A percentile compares a stretch with the other conserved stretches of the same genome.
Evolutionary conservation across 2,888 invertebrate species (phyloP).

Genomic region (Panopea generosa): DNA sequence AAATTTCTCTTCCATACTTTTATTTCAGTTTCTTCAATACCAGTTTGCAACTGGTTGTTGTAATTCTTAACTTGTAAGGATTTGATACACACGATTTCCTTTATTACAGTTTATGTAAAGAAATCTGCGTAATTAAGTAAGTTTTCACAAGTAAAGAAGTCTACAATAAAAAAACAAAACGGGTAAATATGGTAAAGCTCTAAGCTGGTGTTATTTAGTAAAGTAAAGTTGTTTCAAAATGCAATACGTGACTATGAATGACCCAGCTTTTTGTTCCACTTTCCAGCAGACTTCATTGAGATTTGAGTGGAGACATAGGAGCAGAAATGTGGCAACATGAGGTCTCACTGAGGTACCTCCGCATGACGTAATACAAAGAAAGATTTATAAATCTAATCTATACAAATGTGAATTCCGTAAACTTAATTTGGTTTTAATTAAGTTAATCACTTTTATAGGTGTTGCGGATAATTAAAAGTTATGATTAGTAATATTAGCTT

Average conservation of each 20-base stretch:
- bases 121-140: neutral
- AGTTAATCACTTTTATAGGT: conserved; percentile 8
- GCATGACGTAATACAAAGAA: conserved; percentile 95
- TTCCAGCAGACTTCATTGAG: conserved; percentile 77
- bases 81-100: too few species aligned
- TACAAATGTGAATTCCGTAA: conserved; percentile 25
- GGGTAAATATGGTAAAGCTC: conserved; percentile 28
- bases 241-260: conserved; percentile 68
- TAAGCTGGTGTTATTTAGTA: conserved; percentile 44
- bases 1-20: too few species aligned
- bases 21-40: too few species aligned
- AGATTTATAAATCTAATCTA: conserved; percentile 47
- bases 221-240: conserved; percentile 23
- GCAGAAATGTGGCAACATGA: conserved; percentile 74
- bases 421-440: conserved; percentile 29
- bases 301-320: conserved; percentile 78
- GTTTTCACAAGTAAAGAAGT: neutral
- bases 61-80: too few species aligned
- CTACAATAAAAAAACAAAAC: too few species aligned
- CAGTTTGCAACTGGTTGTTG: too few species aligned
- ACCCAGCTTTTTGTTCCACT: conserved; percentile 82
- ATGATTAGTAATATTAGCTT: conserved; percentile 4
- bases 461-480: conserved; percentile 6
- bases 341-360: conserved; percentile 78
- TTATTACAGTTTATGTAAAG: too few species aligned